These are phyloP conservation scores for Chelonia mydas DNA, from an alignment of 2,797 vertebrate genomes.

Conservation along the genomic window DNA sequence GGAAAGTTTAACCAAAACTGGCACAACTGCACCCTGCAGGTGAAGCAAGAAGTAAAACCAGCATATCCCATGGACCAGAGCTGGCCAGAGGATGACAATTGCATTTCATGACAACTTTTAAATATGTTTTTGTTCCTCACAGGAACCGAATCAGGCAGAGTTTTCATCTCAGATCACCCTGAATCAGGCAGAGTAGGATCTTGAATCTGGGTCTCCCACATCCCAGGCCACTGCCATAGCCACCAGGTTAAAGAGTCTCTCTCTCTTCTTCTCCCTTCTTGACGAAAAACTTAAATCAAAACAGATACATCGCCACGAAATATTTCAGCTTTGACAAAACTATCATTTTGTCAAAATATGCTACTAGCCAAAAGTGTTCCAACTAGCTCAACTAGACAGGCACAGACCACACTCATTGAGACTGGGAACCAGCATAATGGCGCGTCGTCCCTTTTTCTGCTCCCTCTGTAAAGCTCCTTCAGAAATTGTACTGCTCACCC, in stretches of 20 bases:
- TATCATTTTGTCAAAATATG: neutral
- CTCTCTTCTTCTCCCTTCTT: neutral
- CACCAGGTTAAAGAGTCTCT: neutral
- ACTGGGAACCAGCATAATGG: neutral
- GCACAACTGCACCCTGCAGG: neutral
- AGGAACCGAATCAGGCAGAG: neutral
- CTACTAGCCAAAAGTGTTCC: neutral
- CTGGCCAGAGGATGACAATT: neutral
- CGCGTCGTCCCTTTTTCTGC: neutral
- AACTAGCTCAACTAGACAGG: neutral
- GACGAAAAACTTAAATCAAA: neutral
- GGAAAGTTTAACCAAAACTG: neutral
- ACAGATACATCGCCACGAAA: neutral
- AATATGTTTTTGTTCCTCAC: neutral
- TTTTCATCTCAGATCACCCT: neutral
- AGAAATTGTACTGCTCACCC: neutral
- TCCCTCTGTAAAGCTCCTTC: neutral
- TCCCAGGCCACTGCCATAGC: neutral
- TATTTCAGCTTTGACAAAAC: neutral
- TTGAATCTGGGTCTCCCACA: neutral
- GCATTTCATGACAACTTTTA: neutral
- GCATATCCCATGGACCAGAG: neutral
- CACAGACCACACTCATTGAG: neutral
- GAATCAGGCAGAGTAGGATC: neutral
- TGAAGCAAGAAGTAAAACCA: neutral